These are phyloP conservation scores for Diuraphis noxia DNA, from an alignment of 1,140 invertebrate species.

Conservation along the genomic window DNA sequence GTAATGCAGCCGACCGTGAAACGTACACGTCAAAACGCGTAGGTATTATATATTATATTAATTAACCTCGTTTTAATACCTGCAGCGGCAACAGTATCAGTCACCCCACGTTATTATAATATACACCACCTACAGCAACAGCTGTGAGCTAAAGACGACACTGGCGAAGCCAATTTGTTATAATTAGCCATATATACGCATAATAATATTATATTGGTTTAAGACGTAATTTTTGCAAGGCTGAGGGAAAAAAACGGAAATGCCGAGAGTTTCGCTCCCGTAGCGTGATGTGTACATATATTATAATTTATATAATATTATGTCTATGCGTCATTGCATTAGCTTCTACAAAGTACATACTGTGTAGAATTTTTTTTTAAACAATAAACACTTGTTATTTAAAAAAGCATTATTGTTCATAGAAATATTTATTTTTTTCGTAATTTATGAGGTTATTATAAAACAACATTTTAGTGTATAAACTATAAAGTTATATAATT, in stretches of 20 bases:
- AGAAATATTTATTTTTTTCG: background rate
- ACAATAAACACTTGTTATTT: too few species aligned
- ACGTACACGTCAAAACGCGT: background rate
- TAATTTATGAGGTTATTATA: background rate
- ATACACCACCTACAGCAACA: background rate
- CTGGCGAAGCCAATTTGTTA: background rate
- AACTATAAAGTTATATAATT: too few species aligned
- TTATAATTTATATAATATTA: too few species aligned
- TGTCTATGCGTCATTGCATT: too few species aligned
- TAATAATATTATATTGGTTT: background rate
- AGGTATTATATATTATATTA: background rate
- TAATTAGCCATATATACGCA: too few species aligned
- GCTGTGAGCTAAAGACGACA: background rate
- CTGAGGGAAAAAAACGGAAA: background rate
- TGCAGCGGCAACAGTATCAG: background rate
- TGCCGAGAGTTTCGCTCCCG: background rate
- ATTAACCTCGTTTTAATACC: conserved; percentile 28
- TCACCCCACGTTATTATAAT: background rate
- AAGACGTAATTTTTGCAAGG: background rate
- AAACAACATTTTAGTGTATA: background rate
- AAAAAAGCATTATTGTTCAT: too few species aligned
- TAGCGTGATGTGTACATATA: background rate
- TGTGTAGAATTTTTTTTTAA: too few species aligned
- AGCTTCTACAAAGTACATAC: too few species aligned
- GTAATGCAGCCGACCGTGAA: background rate